Percentiles rank a stretch among this genome's conserved stretches.
Conservation (phyloP, 2,797 vertebrate species). For the Triplophysa yarkandensis region DNA sequence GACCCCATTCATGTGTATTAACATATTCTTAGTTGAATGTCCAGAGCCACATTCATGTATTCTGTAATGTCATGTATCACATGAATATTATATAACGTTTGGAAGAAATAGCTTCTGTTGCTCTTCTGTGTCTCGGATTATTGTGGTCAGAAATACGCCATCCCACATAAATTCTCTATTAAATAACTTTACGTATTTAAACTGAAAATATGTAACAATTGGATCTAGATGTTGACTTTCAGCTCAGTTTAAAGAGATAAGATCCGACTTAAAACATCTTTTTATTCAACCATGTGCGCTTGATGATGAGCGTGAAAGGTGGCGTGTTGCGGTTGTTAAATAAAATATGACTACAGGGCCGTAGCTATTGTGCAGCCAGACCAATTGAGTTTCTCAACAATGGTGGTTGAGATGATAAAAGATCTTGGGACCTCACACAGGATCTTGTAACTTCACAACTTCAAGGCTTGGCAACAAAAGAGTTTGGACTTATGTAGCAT, state of each 20-base stretch:
- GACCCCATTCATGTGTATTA: slow-evolving; percentile 57
- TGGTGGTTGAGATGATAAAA: slow-evolving; percentile 27
- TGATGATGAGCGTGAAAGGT: background rate
- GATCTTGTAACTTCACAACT: slow-evolving; percentile 38
- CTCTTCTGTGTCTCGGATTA: background rate
- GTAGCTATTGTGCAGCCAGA: slow-evolving; percentile 29
- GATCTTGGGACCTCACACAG: slow-evolving; percentile 17
- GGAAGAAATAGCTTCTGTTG: slow-evolving; percentile 1
- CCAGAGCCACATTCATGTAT: slow-evolving; percentile 43
- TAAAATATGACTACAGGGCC: slow-evolving; percentile 37
- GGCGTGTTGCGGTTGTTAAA: slow-evolving; percentile 35
- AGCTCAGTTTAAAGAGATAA: slow-evolving; percentile 13
- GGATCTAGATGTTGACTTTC: slow-evolving; percentile 29
- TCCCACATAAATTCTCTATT: background rate
- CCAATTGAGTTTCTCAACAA: background rate
- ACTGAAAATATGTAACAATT: background rate
- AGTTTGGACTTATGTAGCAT: slow-evolving; percentile 14
- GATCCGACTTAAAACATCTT: slow-evolving; percentile 1
- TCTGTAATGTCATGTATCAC: slow-evolving; percentile 48
- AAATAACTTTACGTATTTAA: slow-evolving; percentile 9
- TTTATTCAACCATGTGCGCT: background rate
- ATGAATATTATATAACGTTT: slow-evolving; percentile 46
- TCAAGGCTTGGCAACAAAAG: slow-evolving; percentile 21
- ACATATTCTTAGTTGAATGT: slow-evolving; percentile 48
- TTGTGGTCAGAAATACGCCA: background rate